Evolutionary conservation across 2,888 invertebrate species (phyloP), one percentile per base, ranked within the genome.

Genomic region (Orthosia gothica): DNA sequence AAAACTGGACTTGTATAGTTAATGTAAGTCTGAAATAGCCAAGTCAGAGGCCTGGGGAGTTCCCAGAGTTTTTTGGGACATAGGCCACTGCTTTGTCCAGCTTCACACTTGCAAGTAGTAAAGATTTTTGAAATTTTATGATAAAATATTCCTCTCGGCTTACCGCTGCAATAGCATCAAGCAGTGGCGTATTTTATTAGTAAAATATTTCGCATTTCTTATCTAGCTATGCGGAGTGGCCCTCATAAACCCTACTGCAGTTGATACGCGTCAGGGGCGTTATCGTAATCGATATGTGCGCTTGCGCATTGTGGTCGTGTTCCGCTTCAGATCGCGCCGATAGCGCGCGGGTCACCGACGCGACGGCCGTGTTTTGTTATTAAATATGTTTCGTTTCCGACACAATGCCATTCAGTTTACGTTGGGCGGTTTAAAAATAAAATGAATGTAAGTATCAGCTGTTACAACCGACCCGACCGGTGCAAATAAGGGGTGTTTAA

Each of bases 201-300:
- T 62, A 62, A 69, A 83, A 75, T 70, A 85, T 85, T n/a, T 79
- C 70, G 64, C 70, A 65, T 71, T 77, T 73, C 70, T 83, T 83
- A 85, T 87, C 87, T 83, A 54, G 68, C 40, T 72, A 76, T 65
- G 74, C 66, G 64, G 26, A 76, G 67, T 79, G 70, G 83, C 79
- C 74, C 88, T 83, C 85, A 74, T 84, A 87, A 84, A 88, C 82
- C 77, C 74, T 61, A 52, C 59, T 58, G 79, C 83, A 77, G 80
- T 82, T 84, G 88, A 88, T 88, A 87, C 80, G 88, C 88, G 87
- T 88, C 77, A 76, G 87, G 87, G 81, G 81, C 85, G 87, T 86
- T 86, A 88, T 88, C 88, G 83, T 85, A 83, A 89, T 88, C 84
- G 89, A 87, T 83, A 76, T 74, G 79, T 86, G 89, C 86, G 89